Conservation (phyloP, 2,888 invertebrate genomes). For the Holacanthella duospinosa region DNA sequence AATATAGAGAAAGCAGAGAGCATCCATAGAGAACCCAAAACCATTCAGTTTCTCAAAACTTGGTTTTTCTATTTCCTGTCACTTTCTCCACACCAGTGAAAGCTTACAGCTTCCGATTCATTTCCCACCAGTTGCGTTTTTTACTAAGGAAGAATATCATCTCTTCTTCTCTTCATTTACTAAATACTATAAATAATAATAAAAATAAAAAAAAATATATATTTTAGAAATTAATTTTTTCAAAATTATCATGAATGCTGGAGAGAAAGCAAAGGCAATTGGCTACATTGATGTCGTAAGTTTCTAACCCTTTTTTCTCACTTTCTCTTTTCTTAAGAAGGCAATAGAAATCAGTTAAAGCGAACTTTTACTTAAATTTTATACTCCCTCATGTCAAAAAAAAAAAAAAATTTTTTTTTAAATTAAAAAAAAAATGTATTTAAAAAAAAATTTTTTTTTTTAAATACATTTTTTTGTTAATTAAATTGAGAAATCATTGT, state of each 20-base stretch:
- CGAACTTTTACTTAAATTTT: background rate
- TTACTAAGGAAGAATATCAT: background rate
- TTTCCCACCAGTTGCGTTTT: background rate
- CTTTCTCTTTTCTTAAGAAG: no score
- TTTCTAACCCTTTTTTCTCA: no score
- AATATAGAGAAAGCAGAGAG: no score
- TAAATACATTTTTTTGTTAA: no score
- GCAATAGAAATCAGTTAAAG: background rate
- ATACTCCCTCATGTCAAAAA: no score
- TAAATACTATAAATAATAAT: background rate
- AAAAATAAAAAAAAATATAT: background rate
- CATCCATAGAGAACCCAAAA: no score
- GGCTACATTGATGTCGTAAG: conserved; percentile 6
- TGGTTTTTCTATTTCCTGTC: conserved; percentile 3
- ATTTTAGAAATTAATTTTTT: background rate
- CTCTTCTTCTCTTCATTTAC: background rate
- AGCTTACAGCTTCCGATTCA: background rate
- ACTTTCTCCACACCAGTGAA: background rate
- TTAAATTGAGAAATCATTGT: background rate
- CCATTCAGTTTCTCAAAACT: no score
- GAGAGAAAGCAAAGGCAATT: conserved; percentile 6
- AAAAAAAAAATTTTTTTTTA: no score
- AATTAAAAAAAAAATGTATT: no score
- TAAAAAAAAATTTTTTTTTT: no score
- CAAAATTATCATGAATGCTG: background rate